These are phyloP conservation scores for human DNA, from an alignment of 2,113 vertebrate species.

Conservation along the genomic window GRCh38 chr7:40861501-40862000, in stretches of 20 bases:
- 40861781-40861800: not conserved
- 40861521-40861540: not conserved
- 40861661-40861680: conserved; percentile 25
- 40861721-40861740: conserved; percentile 20
- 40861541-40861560: conserved; percentile 61
- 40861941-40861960: not conserved
- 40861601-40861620: conserved; percentile 75
- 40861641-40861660: conserved; percentile 17
- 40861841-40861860: not conserved
- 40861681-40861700: conserved; percentile 6
- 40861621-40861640: conserved; percentile 71
- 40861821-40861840: not conserved
- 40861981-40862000: conserved; percentile 28
- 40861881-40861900: not conserved
- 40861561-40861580: conserved; percentile 71
- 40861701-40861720: conserved; percentile 43
- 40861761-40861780: conserved; percentile 49
- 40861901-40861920: not conserved
- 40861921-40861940: not conserved
- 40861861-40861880: not conserved
- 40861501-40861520: not conserved
- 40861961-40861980: conserved; percentile 22
- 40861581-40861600: conserved; percentile 67
- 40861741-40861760: not conserved
- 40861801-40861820: not conserved